Conservation (phyloP, 2,797 vertebrate species). For the Schizopygopsis pylzovi region DNA sequence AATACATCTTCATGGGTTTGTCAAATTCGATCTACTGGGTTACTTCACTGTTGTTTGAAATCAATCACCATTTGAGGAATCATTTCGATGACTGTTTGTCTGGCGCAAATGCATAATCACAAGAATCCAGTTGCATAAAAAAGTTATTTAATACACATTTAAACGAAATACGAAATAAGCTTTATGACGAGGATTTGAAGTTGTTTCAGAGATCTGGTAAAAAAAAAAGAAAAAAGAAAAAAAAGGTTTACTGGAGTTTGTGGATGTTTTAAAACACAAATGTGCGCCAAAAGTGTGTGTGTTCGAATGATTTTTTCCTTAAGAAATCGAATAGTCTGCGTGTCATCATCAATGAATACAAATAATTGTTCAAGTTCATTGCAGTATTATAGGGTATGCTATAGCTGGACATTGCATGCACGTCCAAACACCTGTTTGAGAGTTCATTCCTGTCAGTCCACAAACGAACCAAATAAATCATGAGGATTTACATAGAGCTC, state of each 20-base stretch:
- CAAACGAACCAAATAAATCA: constrained; percentile 14
- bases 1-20: constrained; percentile 29
- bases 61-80: neutral
- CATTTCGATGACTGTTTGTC: neutral
- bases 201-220: neutral
- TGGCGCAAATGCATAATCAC: neutral
- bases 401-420: neutral
- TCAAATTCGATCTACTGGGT: neutral
- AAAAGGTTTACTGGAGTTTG: neutral
- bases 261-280: neutral
- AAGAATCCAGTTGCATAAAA: neutral
- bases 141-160: neutral
- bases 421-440: constrained; percentile 5
- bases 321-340: neutral
- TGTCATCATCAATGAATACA: neutral
- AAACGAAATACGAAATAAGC: neutral
- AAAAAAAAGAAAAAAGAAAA: neutral
- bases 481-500: neutral
- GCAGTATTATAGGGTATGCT: too few species aligned
- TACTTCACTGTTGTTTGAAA: neutral
- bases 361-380: neutral
- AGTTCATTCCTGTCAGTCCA: neutral
- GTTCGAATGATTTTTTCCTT: neutral
- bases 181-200: neutral
- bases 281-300: neutral